Evolutionary conservation across 2,888 invertebrate genomes (phyloP).

Genomic region (Cryptocephalus primarius): DNA sequence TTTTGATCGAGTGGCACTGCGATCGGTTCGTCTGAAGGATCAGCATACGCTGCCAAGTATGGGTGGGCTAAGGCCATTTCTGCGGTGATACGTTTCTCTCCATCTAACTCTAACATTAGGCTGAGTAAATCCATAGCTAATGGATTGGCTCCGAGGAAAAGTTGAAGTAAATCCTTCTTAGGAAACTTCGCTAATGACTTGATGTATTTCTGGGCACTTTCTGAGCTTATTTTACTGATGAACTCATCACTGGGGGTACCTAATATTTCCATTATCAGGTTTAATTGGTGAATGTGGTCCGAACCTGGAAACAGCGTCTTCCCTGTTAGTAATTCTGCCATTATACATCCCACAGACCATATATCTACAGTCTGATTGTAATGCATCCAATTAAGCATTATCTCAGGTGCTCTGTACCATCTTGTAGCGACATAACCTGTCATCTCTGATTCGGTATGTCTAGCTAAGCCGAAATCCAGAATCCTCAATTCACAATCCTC

Average conservation of each 20-base stretch:
- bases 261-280: slow-evolving; percentile 92
- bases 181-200: slow-evolving; percentile 75
- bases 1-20: slow-evolving; percentile 89
- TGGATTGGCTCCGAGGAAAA: slow-evolving; percentile 83
- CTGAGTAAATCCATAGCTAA: slow-evolving; percentile 89
- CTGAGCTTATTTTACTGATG: slow-evolving; percentile 92
- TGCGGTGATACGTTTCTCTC: slow-evolving; percentile 82
- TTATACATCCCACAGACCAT: slow-evolving; percentile 98
- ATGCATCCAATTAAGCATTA: slow-evolving; percentile 99
- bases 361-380: slow-evolving; percentile 99
- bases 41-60: slow-evolving; percentile 90
- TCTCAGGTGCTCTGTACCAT: slow-evolving; percentile 98
- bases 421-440: slow-evolving; percentile 81
- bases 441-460: slow-evolving; percentile 98
- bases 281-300: slow-evolving; percentile 98
- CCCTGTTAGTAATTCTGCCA: slow-evolving; percentile 93
- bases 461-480: slow-evolving; percentile 93
- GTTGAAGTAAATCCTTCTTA: slow-evolving; percentile 78
- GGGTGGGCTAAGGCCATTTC: slow-evolving; percentile 76
- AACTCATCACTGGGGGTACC: slow-evolving; percentile 92
- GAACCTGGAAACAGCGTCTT: slow-evolving; percentile 95
- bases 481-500: slow-evolving; percentile 99
- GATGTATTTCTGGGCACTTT: slow-evolving; percentile 94
- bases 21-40: slow-evolving; percentile 89
- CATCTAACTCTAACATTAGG: slow-evolving; percentile 92